phyloP scores from a whole-genome alignment of 2,888 invertebrate species.

The Andrena minutula region DNA sequence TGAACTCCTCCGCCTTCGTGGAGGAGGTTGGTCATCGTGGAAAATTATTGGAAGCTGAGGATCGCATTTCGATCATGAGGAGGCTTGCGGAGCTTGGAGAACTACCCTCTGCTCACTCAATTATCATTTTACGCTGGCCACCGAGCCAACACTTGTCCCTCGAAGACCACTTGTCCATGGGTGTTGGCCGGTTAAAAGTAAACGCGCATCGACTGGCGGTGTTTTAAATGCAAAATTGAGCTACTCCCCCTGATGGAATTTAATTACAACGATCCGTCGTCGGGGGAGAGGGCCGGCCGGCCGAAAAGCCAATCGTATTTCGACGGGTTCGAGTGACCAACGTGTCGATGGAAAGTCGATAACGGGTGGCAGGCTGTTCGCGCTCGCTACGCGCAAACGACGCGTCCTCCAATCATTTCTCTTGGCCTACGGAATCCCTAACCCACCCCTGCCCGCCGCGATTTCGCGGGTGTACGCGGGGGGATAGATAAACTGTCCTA shows the following conservation, averaged over 20 bases:
- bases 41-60: neutral
- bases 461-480: slow-evolving; percentile 40
- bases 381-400: slow-evolving; percentile 53
- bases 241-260: slow-evolving; percentile 38
- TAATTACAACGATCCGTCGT: slow-evolving; percentile 65
- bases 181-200: slow-evolving; percentile 20
- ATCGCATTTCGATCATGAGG: neutral
- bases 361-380: slow-evolving; percentile 47
- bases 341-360: slow-evolving; percentile 63
- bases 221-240: slow-evolving; percentile 59
- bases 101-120: too few relatives aligned
- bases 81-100: neutral
- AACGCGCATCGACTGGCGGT: slow-evolving; percentile 25
- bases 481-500: slow-evolving; percentile 42
- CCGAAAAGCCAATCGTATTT: slow-evolving; percentile 60
- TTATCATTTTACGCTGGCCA: neutral
- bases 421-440: slow-evolving; percentile 32
- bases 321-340: slow-evolving; percentile 58
- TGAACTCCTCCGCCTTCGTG: neutral
- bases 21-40: neutral
- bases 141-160: slow-evolving; percentile 6
- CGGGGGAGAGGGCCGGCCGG: slow-evolving; percentile 20
- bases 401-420: slow-evolving; percentile 55
- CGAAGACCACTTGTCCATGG: slow-evolving; percentile 2
- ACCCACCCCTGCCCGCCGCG: neutral